Evolutionary conservation across 2,888 invertebrate species (phyloP).

Genomic region (Thecocarcelia acutangulata): DNA sequence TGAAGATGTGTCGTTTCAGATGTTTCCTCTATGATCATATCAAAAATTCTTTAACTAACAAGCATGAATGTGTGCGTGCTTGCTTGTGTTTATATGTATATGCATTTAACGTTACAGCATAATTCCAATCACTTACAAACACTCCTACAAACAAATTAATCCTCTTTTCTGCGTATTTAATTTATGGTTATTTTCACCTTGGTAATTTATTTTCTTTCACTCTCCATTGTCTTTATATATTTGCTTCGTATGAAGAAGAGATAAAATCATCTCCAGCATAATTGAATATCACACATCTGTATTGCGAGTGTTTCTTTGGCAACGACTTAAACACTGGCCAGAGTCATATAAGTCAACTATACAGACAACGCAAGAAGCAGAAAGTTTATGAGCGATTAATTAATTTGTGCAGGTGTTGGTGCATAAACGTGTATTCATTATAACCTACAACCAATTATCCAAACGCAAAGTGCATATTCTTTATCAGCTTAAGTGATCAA

Average conservation of each 20-base stretch:
- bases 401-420: no score
- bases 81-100: background rate
- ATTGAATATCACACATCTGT: constrained; percentile 53
- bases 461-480: no score
- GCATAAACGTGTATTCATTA: no score
- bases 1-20: background rate
- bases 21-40: background rate
- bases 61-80: background rate
- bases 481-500: no score
- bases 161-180: constrained; percentile 35
- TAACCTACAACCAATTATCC: no score
- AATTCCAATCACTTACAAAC: constrained; percentile 7
- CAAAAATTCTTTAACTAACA: background rate
- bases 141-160: constrained; percentile 6
- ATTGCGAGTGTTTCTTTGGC: background rate
- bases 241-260: constrained; percentile 29
- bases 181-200: constrained; percentile 47
- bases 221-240: constrained; percentile 31
- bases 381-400: no score
- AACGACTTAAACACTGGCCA: background rate
- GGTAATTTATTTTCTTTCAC: background rate
- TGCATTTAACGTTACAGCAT: background rate
- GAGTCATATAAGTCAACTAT: background rate
- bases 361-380: background rate
- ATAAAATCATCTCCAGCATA: constrained; percentile 49